Evolutionary conservation across 2,113 vertebrate genomes (phyloP), one percentile per base, ranked within the genome.

Genomic region (Telmatochromis brichardi): DNA sequence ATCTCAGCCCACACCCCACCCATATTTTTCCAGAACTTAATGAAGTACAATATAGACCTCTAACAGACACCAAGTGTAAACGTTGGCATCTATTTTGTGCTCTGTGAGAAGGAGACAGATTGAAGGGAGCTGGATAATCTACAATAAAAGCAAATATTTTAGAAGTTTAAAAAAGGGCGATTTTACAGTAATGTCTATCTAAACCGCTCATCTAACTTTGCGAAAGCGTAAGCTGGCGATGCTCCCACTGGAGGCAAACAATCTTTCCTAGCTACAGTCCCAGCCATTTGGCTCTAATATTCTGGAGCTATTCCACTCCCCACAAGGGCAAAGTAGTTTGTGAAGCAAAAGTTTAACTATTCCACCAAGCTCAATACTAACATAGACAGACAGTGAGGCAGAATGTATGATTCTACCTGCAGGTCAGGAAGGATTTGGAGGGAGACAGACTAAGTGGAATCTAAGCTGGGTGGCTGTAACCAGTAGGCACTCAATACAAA

Each of bases 301-400:
- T 88, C 82, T 86, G 63, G 58, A 87, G 53, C 68, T 40, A 68
- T 89, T 93, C 81, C 85, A 85, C 86, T 83, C 85, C 79, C 87
- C 80, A 86, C 90, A 83, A 91, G 88, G 85, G 37, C 79, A 89
- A 60, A 90, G 82, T 79, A 85, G 86, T 89, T 89, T 91, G 71
- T 68, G 82, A 89, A 88, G 81, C 78, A 87, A 86, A 91, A 92
- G 80, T 92, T 92, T 54, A 88, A 85, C 85, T 63, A 54, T 84
- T 89, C 40, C 81, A 85, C 81, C 85, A 47, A 90, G 23, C 85
- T 63, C 88, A 23, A 53, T 31, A 83, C 90, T 92, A 65, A 86
- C 80, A 78, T 8, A 21, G 42, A 82, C 68, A 55, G 63, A 82
- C 80, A 55, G 53, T 45, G 45, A 65, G 14, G 57, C 55, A 68